Conservation (phyloP, 2,888 invertebrate species). For the Chloroclystis v-ata region DNA sequence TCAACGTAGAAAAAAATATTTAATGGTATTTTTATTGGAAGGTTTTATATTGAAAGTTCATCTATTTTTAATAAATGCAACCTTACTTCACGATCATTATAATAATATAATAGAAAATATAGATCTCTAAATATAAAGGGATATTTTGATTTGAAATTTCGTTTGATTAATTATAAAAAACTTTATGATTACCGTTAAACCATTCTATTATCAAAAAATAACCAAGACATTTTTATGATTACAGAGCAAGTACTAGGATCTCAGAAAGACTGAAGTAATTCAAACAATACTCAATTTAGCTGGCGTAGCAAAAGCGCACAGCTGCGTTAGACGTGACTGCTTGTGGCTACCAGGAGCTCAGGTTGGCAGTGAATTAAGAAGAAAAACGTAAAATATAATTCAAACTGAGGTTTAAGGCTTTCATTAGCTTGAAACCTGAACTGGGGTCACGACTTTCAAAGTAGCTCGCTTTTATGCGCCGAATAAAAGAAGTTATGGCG, state of each 20-base stretch:
- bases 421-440: constrained; percentile 38
- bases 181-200: too few species aligned
- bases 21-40: too few species aligned
- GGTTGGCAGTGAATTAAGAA: constrained; percentile 43
- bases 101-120: too few species aligned
- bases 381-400: constrained; percentile 29
- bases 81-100: too few species aligned
- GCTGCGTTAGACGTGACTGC: constrained; percentile 51
- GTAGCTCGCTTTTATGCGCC: constrained; percentile 19
- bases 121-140: too few species aligned
- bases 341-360: constrained; percentile 34
- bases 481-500: neutral
- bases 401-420: constrained; percentile 25
- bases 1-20: too few species aligned
- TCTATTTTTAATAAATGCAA: too few species aligned
- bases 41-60: too few species aligned
- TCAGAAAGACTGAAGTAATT: constrained; percentile 35
- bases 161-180: too few species aligned
- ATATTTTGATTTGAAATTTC: too few species aligned
- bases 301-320: constrained; percentile 45
- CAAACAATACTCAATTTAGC: constrained; percentile 48
- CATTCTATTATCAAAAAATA: too few species aligned
- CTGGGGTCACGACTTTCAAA: constrained; percentile 39
- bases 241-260: constrained; percentile 25
- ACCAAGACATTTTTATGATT: constrained; percentile 15